These are phyloP conservation scores for Apis florea DNA, from an alignment of 1,140 invertebrate genomes.

Conservation along the genomic window DNA sequence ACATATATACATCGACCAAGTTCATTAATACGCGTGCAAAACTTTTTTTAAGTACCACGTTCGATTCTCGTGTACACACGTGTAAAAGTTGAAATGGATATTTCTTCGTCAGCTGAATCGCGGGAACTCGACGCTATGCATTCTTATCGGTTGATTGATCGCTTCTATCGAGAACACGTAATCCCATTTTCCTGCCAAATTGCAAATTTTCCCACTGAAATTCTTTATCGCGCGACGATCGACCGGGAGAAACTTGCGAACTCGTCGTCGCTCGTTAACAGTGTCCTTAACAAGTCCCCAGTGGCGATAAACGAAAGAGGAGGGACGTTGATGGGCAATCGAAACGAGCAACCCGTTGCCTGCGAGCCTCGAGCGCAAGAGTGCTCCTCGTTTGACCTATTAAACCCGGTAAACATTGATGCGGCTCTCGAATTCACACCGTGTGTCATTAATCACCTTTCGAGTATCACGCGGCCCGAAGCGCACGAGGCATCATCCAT, in stretches of 20 bases:
- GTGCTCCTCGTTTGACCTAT: conserved; percentile 6
- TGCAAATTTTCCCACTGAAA: background rate
- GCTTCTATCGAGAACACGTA: background rate
- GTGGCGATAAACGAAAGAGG: background rate
- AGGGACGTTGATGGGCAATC: background rate
- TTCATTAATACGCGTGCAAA: background rate
- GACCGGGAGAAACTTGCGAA: background rate
- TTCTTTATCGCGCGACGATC: background rate
- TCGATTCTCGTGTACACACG: too few relatives aligned
- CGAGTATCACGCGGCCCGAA: background rate
- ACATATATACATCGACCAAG: background rate
- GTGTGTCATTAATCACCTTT: background rate
- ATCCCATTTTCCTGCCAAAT: background rate
- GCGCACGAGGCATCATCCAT: too few relatives aligned
- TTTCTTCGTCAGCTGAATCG: background rate
- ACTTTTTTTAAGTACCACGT: too few relatives aligned
- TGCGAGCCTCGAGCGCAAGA: background rate
- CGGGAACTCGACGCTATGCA: background rate
- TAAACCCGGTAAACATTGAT: conserved; percentile 36
- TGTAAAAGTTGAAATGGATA: background rate
- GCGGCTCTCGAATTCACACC: background rate
- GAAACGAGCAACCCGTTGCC: background rate
- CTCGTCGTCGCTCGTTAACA: background rate
- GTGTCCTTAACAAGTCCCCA: background rate
- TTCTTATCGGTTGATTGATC: background rate